Percentiles rank a stretch among this genome's conserved stretches.
These are phyloP conservation scores for Gasterosteus nipponicus DNA, from an alignment of 2,113 vertebrate species.

Conservation along the genomic window DNA sequence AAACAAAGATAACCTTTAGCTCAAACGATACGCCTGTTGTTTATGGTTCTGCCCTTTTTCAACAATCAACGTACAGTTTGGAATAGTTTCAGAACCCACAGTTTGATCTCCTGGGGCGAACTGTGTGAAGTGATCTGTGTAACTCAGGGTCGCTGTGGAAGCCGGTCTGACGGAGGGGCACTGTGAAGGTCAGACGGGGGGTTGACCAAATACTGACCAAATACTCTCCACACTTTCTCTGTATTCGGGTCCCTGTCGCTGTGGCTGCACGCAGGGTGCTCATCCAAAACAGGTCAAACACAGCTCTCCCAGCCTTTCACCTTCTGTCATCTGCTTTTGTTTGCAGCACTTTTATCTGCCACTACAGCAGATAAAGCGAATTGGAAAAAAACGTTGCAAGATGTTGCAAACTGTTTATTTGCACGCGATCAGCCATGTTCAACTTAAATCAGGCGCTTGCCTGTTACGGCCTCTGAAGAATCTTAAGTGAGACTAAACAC, in stretches of 20 bases:
- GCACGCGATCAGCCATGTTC: not conserved
- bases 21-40: not conserved
- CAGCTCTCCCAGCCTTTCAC: not conserved
- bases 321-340: not conserved
- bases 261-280: not conserved
- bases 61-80: not conserved
- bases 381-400: not conserved
- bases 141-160: conserved; percentile 1
- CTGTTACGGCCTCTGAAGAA: not conserved
- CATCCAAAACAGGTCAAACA: not conserved
- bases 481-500: not conserved
- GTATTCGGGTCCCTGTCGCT: not conserved
- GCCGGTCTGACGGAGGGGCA: conserved; percentile 16
- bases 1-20: conserved; percentile 6
- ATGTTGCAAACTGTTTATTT: not conserved
- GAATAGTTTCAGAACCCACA: conserved; percentile 9
- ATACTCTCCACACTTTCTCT: no score
- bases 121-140: conserved; percentile 20
- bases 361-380: not conserved
- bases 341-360: not conserved
- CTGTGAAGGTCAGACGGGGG: conserved; percentile 43
- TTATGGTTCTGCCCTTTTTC: not conserved
- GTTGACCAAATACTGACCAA: not conserved
- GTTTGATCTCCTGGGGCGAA: conserved; percentile 11
- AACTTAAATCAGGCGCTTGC: not conserved